phyloP scores from a whole-genome alignment of 2,113 vertebrate genomes.

The Lepus timidus region DNA sequence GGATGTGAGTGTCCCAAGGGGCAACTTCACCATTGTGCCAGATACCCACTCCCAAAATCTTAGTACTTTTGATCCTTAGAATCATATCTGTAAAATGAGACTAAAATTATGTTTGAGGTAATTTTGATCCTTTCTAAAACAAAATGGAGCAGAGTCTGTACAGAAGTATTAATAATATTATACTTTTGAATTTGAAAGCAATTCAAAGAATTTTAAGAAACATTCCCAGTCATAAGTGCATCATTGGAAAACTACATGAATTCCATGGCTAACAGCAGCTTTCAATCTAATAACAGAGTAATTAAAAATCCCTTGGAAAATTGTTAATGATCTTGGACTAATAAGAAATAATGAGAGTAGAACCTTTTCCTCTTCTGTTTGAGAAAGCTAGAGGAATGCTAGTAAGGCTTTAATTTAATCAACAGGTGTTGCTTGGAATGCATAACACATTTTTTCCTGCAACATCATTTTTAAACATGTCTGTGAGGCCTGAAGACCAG shows the following conservation, averaged over 20 bases:
- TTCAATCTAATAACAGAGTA: not conserved
- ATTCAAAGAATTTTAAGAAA: slow-evolving; percentile 45
- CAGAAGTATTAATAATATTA: not conserved
- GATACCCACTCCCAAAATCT: too few relatives aligned
- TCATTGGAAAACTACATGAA: slow-evolving; percentile 12
- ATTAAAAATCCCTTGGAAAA: slow-evolving; percentile 35
- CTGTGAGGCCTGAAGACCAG: not conserved
- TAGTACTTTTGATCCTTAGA: not conserved
- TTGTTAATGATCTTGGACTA: slow-evolving; percentile 11
- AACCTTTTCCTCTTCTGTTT: not conserved
- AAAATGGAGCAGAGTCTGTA: slow-evolving; percentile 5
- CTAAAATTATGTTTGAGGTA: slow-evolving; percentile 41
- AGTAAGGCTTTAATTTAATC: not conserved
- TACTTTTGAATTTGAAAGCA: slow-evolving; percentile 16
- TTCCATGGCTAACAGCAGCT: not conserved
- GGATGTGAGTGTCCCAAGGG: too few relatives aligned
- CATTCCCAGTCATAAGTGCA: not conserved
- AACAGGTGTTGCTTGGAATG: slow-evolving; percentile 25
- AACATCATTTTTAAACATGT: slow-evolving; percentile 3
- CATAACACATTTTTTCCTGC: not conserved
- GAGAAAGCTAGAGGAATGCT: not conserved
- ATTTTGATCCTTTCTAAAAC: slow-evolving; percentile 28
- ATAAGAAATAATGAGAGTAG: slow-evolving; percentile 8
- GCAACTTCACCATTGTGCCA: too few relatives aligned
- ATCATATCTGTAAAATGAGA: not conserved